phyloP scores from a whole-genome alignment of 2,113 vertebrate species.

The Neogobius melanostomus region DNA sequence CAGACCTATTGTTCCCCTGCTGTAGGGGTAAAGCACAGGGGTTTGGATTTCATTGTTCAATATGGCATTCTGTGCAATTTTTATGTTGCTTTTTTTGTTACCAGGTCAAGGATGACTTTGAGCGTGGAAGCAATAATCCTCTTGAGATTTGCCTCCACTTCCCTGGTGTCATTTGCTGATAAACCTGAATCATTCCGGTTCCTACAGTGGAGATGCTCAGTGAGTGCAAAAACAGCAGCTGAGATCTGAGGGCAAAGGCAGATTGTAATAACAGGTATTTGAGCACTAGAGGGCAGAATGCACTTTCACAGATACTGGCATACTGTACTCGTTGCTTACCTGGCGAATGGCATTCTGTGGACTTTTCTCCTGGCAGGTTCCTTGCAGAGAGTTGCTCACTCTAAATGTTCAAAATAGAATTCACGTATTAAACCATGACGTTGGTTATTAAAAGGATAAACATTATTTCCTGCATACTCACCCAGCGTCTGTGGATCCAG shows the following conservation, averaged over 20 bases:
- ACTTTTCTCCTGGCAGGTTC: conserved; percentile 13
- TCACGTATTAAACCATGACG: no score
- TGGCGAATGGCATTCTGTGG: conserved; percentile 17
- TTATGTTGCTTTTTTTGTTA: conserved; percentile 13
- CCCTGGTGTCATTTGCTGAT: conserved; percentile 6
- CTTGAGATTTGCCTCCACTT: conserved; percentile 41
- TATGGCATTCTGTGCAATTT: neutral
- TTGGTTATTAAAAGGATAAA: neutral
- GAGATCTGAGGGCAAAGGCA: conserved; percentile 36
- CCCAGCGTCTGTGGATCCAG: conserved; percentile 20
- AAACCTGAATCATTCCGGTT: conserved; percentile 17
- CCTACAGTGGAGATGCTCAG: conserved; percentile 36
- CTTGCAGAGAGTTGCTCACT: neutral
- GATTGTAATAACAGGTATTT: neutral
- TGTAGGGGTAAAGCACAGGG: neutral
- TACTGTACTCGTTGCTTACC: conserved; percentile 15
- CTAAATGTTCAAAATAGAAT: neutral
- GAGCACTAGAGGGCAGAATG: conserved; percentile 30
- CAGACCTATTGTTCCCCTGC: conserved; percentile 39
- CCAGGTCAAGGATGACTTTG: conserved; percentile 45
- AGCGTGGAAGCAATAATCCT: conserved; percentile 45
- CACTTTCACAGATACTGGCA: neutral
- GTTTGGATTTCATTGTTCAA: neutral
- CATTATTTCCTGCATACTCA: conserved; percentile 3
- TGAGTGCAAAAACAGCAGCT: conserved; percentile 48